Conservation (phyloP, 2,888 invertebrate species). For the Macropis europaea region DNA sequence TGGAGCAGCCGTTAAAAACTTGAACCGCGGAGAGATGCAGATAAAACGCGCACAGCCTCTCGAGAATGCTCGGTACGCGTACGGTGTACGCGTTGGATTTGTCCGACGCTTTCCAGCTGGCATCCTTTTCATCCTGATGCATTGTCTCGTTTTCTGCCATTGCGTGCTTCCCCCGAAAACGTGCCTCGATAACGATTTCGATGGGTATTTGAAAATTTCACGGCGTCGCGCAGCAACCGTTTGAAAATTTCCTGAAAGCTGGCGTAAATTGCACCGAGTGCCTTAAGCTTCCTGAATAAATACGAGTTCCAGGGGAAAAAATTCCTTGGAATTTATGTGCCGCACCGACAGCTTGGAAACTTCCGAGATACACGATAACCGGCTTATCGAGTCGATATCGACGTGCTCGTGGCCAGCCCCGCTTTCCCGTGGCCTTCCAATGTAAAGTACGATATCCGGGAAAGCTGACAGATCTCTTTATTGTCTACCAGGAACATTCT, state of each 20-base stretch:
- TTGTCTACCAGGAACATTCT: constrained; percentile 7
- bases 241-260: no score
- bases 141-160: constrained; percentile 2
- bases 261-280: no score
- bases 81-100: neutral
- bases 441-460: neutral
- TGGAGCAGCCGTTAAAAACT: constrained; percentile 9
- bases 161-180: constrained; percentile 2
- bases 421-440: neutral
- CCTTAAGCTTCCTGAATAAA: no score
- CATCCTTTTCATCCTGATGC: constrained; percentile 26
- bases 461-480: constrained; percentile 13
- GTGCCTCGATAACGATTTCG: neutral
- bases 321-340: no score
- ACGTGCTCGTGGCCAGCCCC: neutral
- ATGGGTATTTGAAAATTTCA: neutral
- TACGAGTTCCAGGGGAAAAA: no score
- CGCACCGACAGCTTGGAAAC: no score
- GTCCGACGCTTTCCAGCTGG: constrained; percentile 12
- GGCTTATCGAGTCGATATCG: neutral
- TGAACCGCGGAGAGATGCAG: constrained; percentile 3
- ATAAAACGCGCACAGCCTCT: constrained; percentile 17
- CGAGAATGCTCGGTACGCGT: neutral
- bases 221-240: no score
- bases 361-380: no score